phyloP scores from a whole-genome alignment of 2,113 vertebrate species.

The Passer domesticus region DNA sequence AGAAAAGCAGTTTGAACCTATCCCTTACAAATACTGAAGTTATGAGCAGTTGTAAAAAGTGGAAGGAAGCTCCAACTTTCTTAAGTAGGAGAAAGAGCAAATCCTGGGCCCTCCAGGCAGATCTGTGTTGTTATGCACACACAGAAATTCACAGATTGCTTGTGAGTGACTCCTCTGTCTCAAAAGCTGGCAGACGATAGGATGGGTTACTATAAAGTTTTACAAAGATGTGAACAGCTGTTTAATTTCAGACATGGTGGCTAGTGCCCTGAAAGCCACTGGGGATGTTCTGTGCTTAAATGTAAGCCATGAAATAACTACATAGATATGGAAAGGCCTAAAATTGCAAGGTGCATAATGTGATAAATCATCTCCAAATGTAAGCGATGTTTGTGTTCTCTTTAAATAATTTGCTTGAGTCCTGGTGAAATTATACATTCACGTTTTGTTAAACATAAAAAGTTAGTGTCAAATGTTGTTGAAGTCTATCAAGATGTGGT shows the following conservation, averaged over 20 bases:
- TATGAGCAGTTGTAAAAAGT: background rate
- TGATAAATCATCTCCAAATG: background rate
- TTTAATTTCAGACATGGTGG: background rate
- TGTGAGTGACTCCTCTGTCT: background rate
- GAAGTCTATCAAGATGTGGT: background rate
- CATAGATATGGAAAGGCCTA: background rate
- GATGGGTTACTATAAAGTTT: background rate
- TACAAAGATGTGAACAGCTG: background rate
- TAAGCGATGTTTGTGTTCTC: background rate
- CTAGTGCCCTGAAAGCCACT: background rate
- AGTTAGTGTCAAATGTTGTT: background rate
- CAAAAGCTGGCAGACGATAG: background rate
- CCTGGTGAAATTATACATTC: background rate
- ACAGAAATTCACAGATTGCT: background rate
- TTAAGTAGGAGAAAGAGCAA: fast-evolving
- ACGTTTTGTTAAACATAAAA: background rate
- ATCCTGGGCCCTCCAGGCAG: background rate
- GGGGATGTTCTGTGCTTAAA: background rate
- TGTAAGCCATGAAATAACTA: background rate
- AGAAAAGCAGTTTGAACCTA: background rate
- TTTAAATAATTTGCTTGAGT: background rate
- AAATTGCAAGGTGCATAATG: background rate
- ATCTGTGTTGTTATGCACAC: fast-evolving
- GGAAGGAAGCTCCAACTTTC: background rate
- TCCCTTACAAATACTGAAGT: background rate